Evolutionary conservation across 2,113 vertebrate genomes (phyloP), one percentile per base, ranked within the genome.

Genomic region (Rhagologus leucostigma): DNA sequence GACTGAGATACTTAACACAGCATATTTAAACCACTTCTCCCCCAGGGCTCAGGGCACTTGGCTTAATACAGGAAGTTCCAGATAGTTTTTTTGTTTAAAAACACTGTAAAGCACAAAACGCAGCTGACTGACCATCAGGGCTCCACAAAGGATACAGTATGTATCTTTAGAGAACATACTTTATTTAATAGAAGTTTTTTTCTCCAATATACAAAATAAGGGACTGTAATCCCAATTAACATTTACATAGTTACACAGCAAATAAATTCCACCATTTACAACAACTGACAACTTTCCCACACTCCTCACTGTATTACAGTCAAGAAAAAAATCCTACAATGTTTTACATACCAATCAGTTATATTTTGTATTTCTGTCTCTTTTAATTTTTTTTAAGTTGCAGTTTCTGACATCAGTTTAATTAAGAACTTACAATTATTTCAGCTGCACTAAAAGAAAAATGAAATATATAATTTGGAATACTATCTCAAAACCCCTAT

Each of bases 181-280:
- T 98, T 98, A 98, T 99, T 98, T 98, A 98, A 98, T 99, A 99
- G 98, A 99, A 98, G 98, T 98, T 98, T 98, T 98, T 96, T 97
- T 80, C 94, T 96, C 96, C 97, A 97, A 98, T 97, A 98, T 98
- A 98, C 97, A 98, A 98, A 98, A 98, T 97, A 96, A 62, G 78
- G 96, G 97, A 97, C 89, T 78, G 78, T 30, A 87, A 96, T 96
- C 97, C 97, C 95, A 95, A 93, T 82, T 89, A 93, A 96, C 97
- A 97, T 96, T 95, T 97, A 97, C 97, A 98, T 76, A 96, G 93
- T 93, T 95, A 97, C 89, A 98, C 73, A 95, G 96, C 96, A 96
- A 97, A 85, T 95, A 87, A 77, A 93, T 94, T 96, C 94, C 96
- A 97, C 89, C 95, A 91, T 96, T 96, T 94, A 96, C 96, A 95